phyloP scores from a whole-genome alignment of 2,113 vertebrate genomes.

The Varanus salvator region DNA sequence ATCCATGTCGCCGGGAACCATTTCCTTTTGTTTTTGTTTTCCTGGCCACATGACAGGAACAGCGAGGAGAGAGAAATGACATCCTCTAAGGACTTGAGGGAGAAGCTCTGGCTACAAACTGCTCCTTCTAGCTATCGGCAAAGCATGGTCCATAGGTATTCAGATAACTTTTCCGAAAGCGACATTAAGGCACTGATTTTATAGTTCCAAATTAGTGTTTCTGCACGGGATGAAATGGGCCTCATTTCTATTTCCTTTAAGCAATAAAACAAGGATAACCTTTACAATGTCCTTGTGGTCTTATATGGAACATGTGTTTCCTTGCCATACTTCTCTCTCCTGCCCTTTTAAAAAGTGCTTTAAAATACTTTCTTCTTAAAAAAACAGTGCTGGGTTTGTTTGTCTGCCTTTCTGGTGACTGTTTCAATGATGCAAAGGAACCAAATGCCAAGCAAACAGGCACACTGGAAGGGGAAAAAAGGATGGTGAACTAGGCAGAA shows the following conservation, averaged over 20 bases:
- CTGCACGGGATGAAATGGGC: neutral
- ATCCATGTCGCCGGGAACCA: too few species aligned
- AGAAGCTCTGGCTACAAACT: too few species aligned
- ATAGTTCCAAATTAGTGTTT: neutral
- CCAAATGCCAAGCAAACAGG: neutral
- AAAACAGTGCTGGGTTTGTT: neutral
- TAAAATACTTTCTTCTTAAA: neutral
- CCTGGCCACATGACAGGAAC: too few species aligned
- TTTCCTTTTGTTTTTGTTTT: too few species aligned
- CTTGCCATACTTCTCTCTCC: neutral
- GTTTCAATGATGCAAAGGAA: constrained; percentile 4
- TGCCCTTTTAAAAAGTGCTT: constrained; percentile 1
- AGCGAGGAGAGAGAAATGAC: too few species aligned
- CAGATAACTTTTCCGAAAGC: too few species aligned
- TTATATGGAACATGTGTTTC: neutral
- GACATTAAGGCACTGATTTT: too few species aligned
- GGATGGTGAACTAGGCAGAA: neutral
- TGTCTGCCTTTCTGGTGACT: neutral
- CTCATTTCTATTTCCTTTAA: neutral
- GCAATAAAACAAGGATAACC: neutral
- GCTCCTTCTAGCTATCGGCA: too few species aligned
- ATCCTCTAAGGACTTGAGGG: too few species aligned
- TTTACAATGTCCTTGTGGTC: neutral
- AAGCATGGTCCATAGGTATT: too few species aligned
- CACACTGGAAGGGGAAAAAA: rapidly evolving